Conservation (phyloP, 2,113 vertebrate species). For the Campylomormyrus numenius region DNA sequence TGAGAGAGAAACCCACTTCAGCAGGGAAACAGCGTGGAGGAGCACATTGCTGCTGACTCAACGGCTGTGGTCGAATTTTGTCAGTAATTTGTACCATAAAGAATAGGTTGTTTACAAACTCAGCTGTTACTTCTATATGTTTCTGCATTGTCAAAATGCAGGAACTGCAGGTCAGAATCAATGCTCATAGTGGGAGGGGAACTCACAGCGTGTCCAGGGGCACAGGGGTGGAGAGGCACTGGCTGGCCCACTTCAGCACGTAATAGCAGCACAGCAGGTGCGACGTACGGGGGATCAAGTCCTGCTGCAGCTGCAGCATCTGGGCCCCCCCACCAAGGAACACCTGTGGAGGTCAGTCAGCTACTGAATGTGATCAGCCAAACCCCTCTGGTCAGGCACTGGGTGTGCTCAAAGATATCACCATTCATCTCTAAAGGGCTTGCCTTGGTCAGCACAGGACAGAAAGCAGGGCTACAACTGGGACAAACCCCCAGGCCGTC, state of each 20-base stretch:
- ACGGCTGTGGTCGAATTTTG: background rate
- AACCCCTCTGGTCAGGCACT: background rate
- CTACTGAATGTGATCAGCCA: background rate
- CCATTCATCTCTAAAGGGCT: background rate
- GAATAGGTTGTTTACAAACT: background rate
- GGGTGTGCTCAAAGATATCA: background rate
- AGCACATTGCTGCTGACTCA: background rate
- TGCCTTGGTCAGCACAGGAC: background rate
- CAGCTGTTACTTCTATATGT: background rate
- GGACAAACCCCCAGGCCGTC: background rate
- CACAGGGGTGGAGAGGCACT: conserved; percentile 67
- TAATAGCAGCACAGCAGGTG: conserved; percentile 80
- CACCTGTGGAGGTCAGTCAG: conserved; percentile 53
- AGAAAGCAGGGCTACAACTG: background rate
- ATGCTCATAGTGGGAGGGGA: background rate
- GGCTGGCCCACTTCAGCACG: conserved; percentile 75
- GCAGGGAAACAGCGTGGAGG: background rate
- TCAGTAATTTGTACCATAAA: background rate
- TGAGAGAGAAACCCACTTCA: conserved; percentile 40
- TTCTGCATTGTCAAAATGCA: background rate
- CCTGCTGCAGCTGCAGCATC: conserved; percentile 83
- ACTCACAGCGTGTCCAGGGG: conserved; percentile 84
- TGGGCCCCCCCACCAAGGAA: conserved; percentile 67
- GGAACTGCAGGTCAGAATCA: background rate
- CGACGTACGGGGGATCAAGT: conserved; percentile 78